Evolutionary conservation across 1,140 invertebrate genomes (phyloP).

Genomic region (Solen grandis): DNA sequence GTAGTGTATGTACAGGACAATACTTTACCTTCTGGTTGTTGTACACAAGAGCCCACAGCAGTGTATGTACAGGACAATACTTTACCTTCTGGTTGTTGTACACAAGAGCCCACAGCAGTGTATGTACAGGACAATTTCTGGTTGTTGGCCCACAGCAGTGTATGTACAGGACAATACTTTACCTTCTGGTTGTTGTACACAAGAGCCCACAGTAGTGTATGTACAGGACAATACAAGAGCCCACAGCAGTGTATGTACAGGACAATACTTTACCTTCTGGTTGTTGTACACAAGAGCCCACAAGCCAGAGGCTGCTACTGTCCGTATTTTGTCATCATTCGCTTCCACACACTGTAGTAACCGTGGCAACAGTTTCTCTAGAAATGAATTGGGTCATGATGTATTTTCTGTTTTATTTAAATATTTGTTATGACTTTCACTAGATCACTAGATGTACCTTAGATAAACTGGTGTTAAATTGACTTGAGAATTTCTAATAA

Average conservation of each 20-base stretch:
- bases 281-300: slow-evolving; percentile 77
- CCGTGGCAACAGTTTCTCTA: slow-evolving; percentile 74
- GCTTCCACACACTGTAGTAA: slow-evolving; percentile 69
- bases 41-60: slow-evolving; percentile 75
- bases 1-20: background rate
- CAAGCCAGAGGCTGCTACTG: slow-evolving; percentile 72
- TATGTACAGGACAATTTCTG: background rate
- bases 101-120: slow-evolving; percentile 69
- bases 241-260: background rate
- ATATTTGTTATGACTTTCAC: background rate
- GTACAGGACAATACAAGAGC: background rate
- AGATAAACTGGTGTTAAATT: background rate
- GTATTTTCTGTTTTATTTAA: background rate
- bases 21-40: slow-evolving; percentile 78
- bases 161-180: background rate
- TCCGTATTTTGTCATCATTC: slow-evolving; percentile 55
- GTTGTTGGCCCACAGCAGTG: too few species aligned
- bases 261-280: slow-evolving; percentile 72
- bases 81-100: slow-evolving; percentile 79
- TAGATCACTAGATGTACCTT: background rate
- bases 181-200: background rate
- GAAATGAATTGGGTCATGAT: slow-evolving; percentile 16
- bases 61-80: background rate
- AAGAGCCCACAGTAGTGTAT: background rate
- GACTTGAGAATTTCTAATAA: too few species aligned